Evolutionary conservation across 2,113 vertebrate genomes (phyloP).

Genomic region (Hemiprocne comata): DNA sequence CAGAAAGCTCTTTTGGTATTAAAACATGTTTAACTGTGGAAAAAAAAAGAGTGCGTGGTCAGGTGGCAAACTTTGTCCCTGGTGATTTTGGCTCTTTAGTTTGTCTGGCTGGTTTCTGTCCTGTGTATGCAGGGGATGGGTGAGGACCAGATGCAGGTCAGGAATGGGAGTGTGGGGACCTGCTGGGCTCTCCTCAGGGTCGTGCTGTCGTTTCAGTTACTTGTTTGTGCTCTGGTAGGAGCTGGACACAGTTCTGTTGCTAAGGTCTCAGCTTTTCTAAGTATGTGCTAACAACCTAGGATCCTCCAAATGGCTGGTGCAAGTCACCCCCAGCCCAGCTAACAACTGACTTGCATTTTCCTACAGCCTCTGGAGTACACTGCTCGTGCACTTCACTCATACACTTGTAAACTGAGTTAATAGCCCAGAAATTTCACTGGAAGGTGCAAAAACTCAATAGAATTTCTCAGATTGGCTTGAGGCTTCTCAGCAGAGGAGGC

Average conservation of each 20-base stretch:
- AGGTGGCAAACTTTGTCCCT: not conserved
- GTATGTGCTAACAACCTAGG: not conserved
- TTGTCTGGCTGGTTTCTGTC: not conserved
- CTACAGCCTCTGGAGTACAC: rapidly evolving
- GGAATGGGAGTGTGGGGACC: not conserved
- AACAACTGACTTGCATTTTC: rapidly evolving
- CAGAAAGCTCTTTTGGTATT: not conserved
- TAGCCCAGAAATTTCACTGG: not conserved
- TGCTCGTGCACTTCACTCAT: rapidly evolving
- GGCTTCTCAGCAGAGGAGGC: not conserved
- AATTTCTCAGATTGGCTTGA: not conserved
- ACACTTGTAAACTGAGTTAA: not conserved
- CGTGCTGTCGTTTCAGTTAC: not conserved
- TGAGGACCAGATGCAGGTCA: not conserved
- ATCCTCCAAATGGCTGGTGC: not conserved
- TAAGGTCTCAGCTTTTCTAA: not conserved
- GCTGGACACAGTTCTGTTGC: not conserved
- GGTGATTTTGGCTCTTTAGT: not conserved
- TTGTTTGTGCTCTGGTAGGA: not conserved
- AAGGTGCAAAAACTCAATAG: not conserved
- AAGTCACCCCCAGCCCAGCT: not conserved
- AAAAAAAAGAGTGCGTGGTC: not conserved
- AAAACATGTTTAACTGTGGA: not conserved
- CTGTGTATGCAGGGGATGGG: rapidly evolving
- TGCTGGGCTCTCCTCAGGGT: rapidly evolving